Evolutionary conservation across 2,797 vertebrate genomes (phyloP).

Genomic region (Pangasius larnaudii): DNA sequence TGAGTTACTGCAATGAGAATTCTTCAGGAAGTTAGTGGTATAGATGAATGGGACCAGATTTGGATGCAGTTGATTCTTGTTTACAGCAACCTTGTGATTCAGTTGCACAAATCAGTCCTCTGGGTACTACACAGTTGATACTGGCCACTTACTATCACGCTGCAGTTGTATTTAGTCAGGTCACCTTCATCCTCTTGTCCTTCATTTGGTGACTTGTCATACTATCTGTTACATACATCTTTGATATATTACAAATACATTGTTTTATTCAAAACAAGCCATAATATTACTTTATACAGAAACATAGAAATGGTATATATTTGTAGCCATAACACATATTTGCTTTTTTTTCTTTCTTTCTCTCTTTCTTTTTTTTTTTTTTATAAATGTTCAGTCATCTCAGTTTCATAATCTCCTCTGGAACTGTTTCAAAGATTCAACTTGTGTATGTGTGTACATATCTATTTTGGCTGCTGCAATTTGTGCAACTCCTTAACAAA

Average conservation of each 20-base stretch:
- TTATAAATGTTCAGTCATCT: conserved; percentile 27
- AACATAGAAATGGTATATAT: conserved; percentile 70
- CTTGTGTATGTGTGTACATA: conserved; percentile 76
- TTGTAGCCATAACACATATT: conserved; percentile 54
- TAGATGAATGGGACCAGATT: conserved; percentile 54
- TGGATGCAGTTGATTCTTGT: conserved; percentile 79
- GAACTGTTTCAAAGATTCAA: conserved; percentile 77
- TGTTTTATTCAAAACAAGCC: conserved; percentile 70
- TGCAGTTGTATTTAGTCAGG: conserved; percentile 68
- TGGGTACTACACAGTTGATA: conserved; percentile 68
- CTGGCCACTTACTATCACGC: conserved; percentile 72
- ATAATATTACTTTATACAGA: conserved; percentile 67
- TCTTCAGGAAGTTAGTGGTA: conserved; percentile 57
- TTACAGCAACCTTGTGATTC: conserved; percentile 82
- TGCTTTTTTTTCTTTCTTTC: conserved; percentile 16
- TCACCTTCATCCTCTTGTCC: conserved; percentile 36
- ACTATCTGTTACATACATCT: conserved; percentile 59
- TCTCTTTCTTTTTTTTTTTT: not conserved
- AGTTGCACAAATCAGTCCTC: conserved; percentile 81
- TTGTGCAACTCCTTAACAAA: conserved; percentile 86
- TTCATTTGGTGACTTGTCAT: not conserved
- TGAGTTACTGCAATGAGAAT: conserved; percentile 86
- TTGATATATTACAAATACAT: conserved; percentile 45
- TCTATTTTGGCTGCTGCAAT: conserved; percentile 85
- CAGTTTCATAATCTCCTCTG: conserved; percentile 63